These are phyloP conservation scores for Diachasma alloeum DNA, from an alignment of 1,140 invertebrate species.

Conservation along the genomic window DNA sequence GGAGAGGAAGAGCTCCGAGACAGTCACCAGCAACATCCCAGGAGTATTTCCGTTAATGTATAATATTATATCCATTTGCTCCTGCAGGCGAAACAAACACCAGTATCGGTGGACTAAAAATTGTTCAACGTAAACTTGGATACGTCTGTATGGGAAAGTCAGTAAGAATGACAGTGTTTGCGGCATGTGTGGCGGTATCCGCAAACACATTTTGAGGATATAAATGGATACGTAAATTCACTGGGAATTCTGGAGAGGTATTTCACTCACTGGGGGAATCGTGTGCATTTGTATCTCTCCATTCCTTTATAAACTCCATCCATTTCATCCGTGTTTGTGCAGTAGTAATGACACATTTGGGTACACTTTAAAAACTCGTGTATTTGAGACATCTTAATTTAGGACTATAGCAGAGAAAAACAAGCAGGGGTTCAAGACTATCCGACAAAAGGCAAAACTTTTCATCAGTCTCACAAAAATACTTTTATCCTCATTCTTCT, in stretches of 20 bases:
- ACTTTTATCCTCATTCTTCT: too few relatives aligned
- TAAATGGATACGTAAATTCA: not conserved
- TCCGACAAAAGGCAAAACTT: too few relatives aligned
- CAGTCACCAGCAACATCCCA: not conserved
- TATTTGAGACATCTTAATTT: too few relatives aligned
- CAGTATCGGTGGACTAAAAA: not conserved
- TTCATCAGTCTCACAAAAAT: too few relatives aligned
- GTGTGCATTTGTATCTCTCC: not conserved
- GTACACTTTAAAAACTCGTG: not conserved
- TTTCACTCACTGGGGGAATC: not conserved
- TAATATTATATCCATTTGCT: slow-evolving; percentile 10
- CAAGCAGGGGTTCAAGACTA: too few relatives aligned
- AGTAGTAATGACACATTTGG: not conserved
- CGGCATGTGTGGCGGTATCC: not conserved
- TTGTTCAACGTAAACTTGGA: not conserved
- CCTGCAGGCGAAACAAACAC: not conserved
- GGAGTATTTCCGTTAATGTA: not conserved
- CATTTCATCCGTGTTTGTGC: not conserved
- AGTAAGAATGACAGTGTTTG: not conserved
- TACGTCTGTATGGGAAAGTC: not conserved
- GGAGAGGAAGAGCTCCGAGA: not conserved
- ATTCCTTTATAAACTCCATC: not conserved
- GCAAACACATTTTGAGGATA: not conserved
- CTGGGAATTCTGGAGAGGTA: not conserved
- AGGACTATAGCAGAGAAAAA: too few relatives aligned